A percentile compares a stretch with the other conserved stretches of the same genome.
These are phyloP conservation scores for Camelus dromedarius DNA, from an alignment of 2,113 vertebrate species.

Conservation along the genomic window DNA sequence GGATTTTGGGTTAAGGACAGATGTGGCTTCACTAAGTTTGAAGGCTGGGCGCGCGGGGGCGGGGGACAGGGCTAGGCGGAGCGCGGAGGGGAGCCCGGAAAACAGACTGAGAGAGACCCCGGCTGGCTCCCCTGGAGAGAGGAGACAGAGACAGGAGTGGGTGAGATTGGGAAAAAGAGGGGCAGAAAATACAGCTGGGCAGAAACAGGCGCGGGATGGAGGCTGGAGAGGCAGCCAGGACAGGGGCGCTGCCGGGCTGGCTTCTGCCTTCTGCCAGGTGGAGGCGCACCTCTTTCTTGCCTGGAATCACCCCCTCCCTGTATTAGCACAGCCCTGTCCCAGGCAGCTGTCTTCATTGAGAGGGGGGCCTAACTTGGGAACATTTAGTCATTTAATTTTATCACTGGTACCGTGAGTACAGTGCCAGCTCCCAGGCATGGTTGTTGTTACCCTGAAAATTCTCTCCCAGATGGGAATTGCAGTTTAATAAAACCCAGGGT, in stretches of 20 bases:
- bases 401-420: neutral
- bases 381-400: neutral
- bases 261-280: neutral
- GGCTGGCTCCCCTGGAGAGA: neutral
- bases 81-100: neutral
- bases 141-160: neutral
- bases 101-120: neutral
- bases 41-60: neutral
- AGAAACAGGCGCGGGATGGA: neutral
- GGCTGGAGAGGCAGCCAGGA: neutral
- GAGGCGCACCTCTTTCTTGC: neutral
- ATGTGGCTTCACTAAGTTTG: neutral
- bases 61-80: neutral
- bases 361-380: neutral
- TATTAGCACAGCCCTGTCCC: accelerated
- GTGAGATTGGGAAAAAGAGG: neutral
- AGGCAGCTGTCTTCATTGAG: neutral
- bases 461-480: neutral
- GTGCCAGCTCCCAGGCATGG: neutral
- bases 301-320: accelerated
- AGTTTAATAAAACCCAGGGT: neutral
- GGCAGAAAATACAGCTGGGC: neutral
- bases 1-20: constrained; percentile 61
- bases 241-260: neutral
- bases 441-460: neutral